Evolutionary conservation across 2,797 vertebrate species (phyloP).

Genomic region (Limnodromus scolopaceus): DNA sequence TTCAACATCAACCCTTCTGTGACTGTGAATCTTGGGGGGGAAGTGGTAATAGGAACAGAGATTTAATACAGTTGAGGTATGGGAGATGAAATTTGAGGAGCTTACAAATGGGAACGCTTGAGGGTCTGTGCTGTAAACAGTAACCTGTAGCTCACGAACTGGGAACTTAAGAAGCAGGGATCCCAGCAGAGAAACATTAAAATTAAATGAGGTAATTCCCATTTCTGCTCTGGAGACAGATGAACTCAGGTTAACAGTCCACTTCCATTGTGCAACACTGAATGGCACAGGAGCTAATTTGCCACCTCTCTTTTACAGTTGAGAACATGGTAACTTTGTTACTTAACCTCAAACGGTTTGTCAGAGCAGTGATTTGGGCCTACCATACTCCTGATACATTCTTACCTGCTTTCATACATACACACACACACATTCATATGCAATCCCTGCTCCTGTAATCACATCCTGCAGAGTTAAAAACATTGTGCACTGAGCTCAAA

Average conservation of each 20-base stretch:
- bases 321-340: not conserved
- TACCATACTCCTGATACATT: not conserved
- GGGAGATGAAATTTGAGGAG: not conserved
- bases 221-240: not conserved
- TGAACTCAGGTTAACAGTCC: not conserved
- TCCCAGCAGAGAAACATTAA: not conserved
- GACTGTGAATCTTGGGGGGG: not conserved
- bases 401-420: not conserved
- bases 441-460: not conserved
- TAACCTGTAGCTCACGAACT: not conserved
- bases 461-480: not conserved
- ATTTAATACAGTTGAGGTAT: not conserved
- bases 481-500: not conserved
- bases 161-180: not conserved
- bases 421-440: not conserved
- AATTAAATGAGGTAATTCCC: not conserved
- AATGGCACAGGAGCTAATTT: not conserved
- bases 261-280: not conserved
- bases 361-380: not conserved
- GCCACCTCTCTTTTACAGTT: not conserved
- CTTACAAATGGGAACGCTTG: not conserved
- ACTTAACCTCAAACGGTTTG: not conserved
- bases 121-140: not conserved
- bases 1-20: not conserved
- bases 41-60: not conserved